These are phyloP conservation scores for Ctenoplectra terminalis DNA, from an alignment of 1,140 invertebrate genomes.

Conservation along the genomic window DNA sequence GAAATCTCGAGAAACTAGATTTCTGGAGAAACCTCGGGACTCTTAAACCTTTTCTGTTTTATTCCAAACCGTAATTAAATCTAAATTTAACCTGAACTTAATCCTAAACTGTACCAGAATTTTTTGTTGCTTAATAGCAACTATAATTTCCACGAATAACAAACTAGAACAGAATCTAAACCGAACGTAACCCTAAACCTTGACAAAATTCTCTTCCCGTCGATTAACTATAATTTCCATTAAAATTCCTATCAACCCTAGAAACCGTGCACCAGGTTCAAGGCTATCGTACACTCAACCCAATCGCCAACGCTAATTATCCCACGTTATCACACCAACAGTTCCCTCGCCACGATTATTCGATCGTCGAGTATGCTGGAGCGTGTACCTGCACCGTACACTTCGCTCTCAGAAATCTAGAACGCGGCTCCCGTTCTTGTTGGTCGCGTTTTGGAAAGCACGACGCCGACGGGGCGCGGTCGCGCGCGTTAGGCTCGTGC, in stretches of 20 bases:
- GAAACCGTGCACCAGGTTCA: not conserved
- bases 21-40: too few species aligned
- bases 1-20: too few species aligned
- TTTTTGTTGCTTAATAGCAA: too few species aligned
- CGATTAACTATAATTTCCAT: not conserved
- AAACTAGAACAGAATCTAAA: too few species aligned
- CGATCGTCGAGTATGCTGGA: not conserved
- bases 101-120: too few species aligned
- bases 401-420: slow-evolving; percentile 30
- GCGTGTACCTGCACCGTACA: not conserved
- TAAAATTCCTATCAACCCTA: not conserved
- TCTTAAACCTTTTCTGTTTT: too few species aligned
- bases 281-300: not conserved
- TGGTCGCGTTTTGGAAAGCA: slow-evolving; percentile 67
- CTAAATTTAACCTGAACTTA: too few species aligned
- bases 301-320: not conserved
- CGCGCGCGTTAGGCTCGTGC: not conserved
- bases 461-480: slow-evolving; percentile 18
- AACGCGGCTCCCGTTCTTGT: slow-evolving; percentile 51
- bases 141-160: too few species aligned
- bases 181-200: too few species aligned
- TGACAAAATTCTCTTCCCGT: too few species aligned
- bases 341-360: not conserved
- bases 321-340: not conserved
- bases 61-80: too few species aligned